Base-by-base conservation (phyloP, 1,140 invertebrate genomes). In the Anoplolepis gracilipes region DNA sequence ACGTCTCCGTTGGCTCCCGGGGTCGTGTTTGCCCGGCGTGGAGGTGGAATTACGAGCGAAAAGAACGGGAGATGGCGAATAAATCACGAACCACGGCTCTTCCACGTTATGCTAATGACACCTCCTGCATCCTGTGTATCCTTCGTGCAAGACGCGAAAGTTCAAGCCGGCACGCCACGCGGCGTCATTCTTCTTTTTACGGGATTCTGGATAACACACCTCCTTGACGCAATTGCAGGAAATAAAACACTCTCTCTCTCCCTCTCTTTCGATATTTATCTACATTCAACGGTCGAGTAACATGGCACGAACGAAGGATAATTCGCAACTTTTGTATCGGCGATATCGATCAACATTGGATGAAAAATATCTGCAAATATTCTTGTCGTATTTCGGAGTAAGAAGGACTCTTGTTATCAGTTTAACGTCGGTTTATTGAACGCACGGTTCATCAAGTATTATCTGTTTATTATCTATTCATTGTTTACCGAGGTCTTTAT, bases 91-190 rank as follows among this genome's bases (percentile, higher is more conserved):
- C 87, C 91, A 93, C 81, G 70, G 64, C 57, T 90, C 81, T 86
- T 88, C 91, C 90, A 85, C 79, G 90, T 88, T 93, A 93, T 92
- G 92, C 90, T 93, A 93, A 93, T 93, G 91, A 93, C 92, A 93
- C 91, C 89, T 92, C 90, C 90, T 89, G 91, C 92, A 93, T 93
- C 92, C 92, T 93, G 91, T 91, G 87, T 87, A 90, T 92, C 91
- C 87, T 86, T 77, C 70, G 85, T 70, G 39, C 67, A 79, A 76
- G 64, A 85, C 88, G 67, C 89, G 78, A 90, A 90, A 84, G 65
- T 86, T 90, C 86, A 75, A 39, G 42, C 49, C 64, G 57, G 82
- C 75, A 87, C 88, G 79, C 79, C 81, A 81, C 75, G 57, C 62
- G 72, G 67, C 65, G 46, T 69, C 70, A 25, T 87, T 82, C 36